Percentiles rank a stretch among this genome's conserved stretches.
Evolutionary conservation across 2,888 invertebrate genomes (phyloP).

Genomic region (Leptarthrus brevirostris): DNA sequence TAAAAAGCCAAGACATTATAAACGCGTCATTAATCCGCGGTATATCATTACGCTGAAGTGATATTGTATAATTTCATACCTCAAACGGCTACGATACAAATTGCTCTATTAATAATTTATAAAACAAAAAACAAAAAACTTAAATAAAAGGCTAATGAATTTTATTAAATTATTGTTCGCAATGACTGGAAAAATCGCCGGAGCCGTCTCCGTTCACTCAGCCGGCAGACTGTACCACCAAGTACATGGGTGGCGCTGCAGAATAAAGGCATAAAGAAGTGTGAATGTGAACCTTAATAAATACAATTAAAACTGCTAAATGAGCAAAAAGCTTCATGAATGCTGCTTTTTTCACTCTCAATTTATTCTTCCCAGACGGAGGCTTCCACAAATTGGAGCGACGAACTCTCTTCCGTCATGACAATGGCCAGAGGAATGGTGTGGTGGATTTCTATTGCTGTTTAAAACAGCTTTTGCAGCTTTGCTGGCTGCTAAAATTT

Average conservation of each 20-base stretch:
- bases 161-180: conserved; percentile 15
- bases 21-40: too few species aligned
- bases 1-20: too few species aligned
- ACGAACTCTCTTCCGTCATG: conserved; percentile 32
- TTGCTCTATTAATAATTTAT: not conserved
- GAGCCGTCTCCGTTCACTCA: not conserved
- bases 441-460: not conserved
- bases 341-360: conserved; percentile 18
- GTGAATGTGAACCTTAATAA: conserved; percentile 46
- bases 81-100: not conserved
- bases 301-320: conserved; percentile 42
- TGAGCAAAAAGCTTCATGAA: conserved; percentile 42
- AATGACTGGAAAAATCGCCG: not conserved
- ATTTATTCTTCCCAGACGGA: conserved; percentile 46
- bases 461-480: conserved; percentile 28
- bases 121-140: too few species aligned
- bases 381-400: conserved; percentile 43
- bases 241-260: not conserved
- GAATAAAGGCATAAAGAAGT: conserved; percentile 14
- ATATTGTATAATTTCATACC: not conserved
- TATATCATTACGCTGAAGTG: not conserved
- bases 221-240: not conserved
- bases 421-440: conserved; percentile 9
- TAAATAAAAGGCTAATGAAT: not conserved
- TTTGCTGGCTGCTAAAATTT: conserved; percentile 9